Evolutionary conservation across 2,797 vertebrate genomes (phyloP).

Genomic region (Nannoperca australis): DNA sequence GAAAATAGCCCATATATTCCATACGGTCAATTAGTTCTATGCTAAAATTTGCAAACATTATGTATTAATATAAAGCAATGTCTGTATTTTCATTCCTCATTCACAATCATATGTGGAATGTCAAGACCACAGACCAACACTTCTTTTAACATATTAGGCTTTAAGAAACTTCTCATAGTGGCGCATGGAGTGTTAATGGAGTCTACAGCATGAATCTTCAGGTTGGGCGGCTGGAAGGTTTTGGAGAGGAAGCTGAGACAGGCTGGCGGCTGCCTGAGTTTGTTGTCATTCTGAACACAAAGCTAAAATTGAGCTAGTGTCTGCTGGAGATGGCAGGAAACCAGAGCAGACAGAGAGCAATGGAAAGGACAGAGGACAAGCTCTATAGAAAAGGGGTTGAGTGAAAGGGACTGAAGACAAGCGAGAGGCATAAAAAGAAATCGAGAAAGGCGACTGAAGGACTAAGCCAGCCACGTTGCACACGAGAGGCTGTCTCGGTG

Average conservation of each 20-base stretch:
- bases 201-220: slow-evolving; percentile 70
- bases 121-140: neutral
- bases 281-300: slow-evolving; percentile 86
- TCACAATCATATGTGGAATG: slow-evolving; percentile 14
- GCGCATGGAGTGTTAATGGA: slow-evolving; percentile 57
- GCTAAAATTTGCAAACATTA: slow-evolving; percentile 27
- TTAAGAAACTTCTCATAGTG: slow-evolving; percentile 44
- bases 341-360: slow-evolving; percentile 65
- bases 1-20: neutral
- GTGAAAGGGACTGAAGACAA: slow-evolving; percentile 60
- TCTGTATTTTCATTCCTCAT: neutral
- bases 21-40: neutral
- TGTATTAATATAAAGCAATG: neutral
- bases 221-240: slow-evolving; percentile 64
- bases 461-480: slow-evolving; percentile 23
- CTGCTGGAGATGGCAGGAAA: slow-evolving; percentile 76
- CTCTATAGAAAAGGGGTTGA: slow-evolving; percentile 55
- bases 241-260: slow-evolving; percentile 75
- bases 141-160: slow-evolving; percentile 19
- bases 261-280: slow-evolving; percentile 72
- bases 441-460: slow-evolving; percentile 38
- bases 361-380: slow-evolving; percentile 68
- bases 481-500: slow-evolving; percentile 46
- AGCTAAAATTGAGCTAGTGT: slow-evolving; percentile 75
- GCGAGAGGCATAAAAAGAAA: slow-evolving; percentile 54